A percentile compares a stretch with the other conserved stretches of the same genome.
phyloP scores from a whole-genome alignment of 2,888 invertebrate species.

The Melinaea menophilus region DNA sequence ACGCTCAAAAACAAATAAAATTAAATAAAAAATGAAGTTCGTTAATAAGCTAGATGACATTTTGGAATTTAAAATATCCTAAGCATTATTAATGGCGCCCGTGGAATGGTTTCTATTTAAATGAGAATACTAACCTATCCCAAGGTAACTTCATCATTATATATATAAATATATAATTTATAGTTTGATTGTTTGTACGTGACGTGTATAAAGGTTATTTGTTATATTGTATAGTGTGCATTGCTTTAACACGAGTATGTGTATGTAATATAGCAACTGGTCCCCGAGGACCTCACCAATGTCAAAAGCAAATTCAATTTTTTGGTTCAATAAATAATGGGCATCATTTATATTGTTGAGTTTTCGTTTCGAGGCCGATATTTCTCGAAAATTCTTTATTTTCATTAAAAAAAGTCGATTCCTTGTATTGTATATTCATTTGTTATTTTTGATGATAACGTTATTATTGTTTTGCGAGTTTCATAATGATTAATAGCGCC shows the following conservation, averaged over 20 bases:
- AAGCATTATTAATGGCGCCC: conserved; percentile 73
- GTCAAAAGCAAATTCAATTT: conserved; percentile 63
- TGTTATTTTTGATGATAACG: conserved; percentile 77
- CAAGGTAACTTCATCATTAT: conserved; percentile 52
- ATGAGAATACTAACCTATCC: conserved; percentile 55
- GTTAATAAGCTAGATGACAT: conserved; percentile 78
- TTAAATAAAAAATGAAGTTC: conserved; percentile 72
- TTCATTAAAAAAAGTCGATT: conserved; percentile 61
- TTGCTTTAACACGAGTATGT: conserved; percentile 65
- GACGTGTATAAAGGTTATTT: conserved; percentile 47
- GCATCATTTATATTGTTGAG: conserved; percentile 71
- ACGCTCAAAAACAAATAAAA: conserved; percentile 72
- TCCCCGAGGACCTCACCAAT: conserved; percentile 74
- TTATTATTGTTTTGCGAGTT: conserved; percentile 77
- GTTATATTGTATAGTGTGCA: conserved; percentile 52
- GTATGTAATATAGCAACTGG: conserved; percentile 77
- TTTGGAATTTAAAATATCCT: conserved; percentile 75
- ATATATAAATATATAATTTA: conserved; percentile 37
- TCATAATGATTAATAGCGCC: conserved; percentile 68
- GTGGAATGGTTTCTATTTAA: conserved; percentile 60
- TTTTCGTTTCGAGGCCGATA: conserved; percentile 63
- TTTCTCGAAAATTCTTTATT: conserved; percentile 64
- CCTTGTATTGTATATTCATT: conserved; percentile 72
- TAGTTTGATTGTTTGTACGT: conserved; percentile 48
- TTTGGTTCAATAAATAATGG: conserved; percentile 73